phyloP scores from a whole-genome alignment of 2,888 invertebrate species.

The Zele albiditarsus region DNA sequence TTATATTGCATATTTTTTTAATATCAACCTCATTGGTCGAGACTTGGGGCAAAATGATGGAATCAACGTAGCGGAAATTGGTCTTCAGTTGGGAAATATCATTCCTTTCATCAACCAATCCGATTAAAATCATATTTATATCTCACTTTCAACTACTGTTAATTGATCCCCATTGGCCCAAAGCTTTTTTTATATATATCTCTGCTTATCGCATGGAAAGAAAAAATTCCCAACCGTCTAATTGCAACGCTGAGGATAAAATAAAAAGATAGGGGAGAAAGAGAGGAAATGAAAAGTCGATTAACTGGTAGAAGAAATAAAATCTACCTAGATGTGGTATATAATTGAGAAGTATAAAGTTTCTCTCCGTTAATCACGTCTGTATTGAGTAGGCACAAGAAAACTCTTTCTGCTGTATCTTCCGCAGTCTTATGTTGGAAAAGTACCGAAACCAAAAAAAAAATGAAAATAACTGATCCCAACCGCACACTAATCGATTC shows the following conservation, averaged over 20 bases:
- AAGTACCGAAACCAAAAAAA: background rate
- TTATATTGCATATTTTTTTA: background rate
- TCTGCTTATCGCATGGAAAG: background rate
- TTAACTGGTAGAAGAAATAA: background rate
- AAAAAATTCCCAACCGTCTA: background rate
- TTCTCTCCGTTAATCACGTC: slow-evolving; percentile 1
- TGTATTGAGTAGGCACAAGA: background rate
- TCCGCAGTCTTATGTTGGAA: background rate
- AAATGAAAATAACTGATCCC: slow-evolving; percentile 8
- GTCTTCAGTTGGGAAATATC: background rate
- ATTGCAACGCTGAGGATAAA: background rate
- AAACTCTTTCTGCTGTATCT: background rate
- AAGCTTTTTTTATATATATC: background rate
- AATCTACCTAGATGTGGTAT: background rate
- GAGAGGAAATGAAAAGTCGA: slow-evolving; percentile 3
- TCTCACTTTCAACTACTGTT: background rate
- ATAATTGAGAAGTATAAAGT: slow-evolving; percentile 4
- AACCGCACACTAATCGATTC: slow-evolving; percentile 34
- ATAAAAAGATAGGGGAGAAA: background rate
- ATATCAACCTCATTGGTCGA: background rate
- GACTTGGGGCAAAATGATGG: background rate
- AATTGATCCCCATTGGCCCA: background rate
- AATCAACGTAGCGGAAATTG: background rate
- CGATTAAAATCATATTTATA: slow-evolving; percentile 5
- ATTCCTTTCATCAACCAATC: background rate